Conservation (phyloP, 2,113 vertebrate species). For the Laterallus jamaicensis region DNA sequence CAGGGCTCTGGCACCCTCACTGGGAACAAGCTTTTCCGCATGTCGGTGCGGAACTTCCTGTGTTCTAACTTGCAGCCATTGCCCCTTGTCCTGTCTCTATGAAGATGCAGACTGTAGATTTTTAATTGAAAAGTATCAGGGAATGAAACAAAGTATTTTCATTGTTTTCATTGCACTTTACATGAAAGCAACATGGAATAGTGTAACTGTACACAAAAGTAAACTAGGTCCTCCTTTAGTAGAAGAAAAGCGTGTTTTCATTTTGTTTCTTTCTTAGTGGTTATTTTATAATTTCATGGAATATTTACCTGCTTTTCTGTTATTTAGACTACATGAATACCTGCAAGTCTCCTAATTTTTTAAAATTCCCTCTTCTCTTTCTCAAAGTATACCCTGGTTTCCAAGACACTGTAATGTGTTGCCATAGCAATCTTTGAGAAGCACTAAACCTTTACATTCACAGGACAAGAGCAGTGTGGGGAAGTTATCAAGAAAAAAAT, state of each 20-base stretch:
- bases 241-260: not conserved
- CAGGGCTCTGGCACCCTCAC: no score
- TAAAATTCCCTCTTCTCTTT: not conserved
- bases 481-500: not conserved
- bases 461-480: not conserved
- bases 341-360: not conserved
- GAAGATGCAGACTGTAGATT: not conserved
- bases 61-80: no score
- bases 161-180: not conserved
- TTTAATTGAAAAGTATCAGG: not conserved
- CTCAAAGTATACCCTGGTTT: not conserved
- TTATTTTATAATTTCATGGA: not conserved
- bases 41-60: no score
- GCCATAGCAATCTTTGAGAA: constrained; percentile 15
- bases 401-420: not conserved
- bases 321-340: not conserved
- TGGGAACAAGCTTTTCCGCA: no score
- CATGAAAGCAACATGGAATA: not conserved
- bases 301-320: not conserved
- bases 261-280: not conserved
- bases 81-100: not conserved
- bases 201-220: not conserved
- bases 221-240: not conserved
- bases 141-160: not conserved
- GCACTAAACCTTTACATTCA: not conserved